A percentile compares a stretch with the other conserved stretches of the same genome.
These are phyloP conservation scores for Betta splendens DNA, from an alignment of 2,797 vertebrate species.

Conservation along the genomic window DNA sequence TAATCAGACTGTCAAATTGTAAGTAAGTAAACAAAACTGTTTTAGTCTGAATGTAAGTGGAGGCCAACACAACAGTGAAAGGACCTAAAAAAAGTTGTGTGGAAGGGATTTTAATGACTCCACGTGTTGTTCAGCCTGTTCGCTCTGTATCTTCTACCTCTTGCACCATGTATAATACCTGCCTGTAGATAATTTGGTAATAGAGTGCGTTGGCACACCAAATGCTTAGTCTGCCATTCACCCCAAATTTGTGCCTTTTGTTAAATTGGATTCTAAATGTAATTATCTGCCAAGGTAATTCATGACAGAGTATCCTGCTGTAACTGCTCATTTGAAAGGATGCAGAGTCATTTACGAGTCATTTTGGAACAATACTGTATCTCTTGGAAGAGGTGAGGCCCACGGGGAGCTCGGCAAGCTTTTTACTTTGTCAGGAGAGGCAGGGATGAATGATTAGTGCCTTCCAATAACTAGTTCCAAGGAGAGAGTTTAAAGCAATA, in stretches of 20 bases:
- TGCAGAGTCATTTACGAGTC: slow-evolving; percentile 67
- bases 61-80: slow-evolving; percentile 5
- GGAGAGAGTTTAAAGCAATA: slow-evolving; percentile 59
- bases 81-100: slow-evolving; percentile 22
- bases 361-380: slow-evolving; percentile 59
- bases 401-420: slow-evolving; percentile 26
- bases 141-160: slow-evolving; percentile 12
- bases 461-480: slow-evolving; percentile 61
- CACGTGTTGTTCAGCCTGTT: slow-evolving; percentile 7
- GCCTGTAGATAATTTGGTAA: slow-evolving; percentile 64
- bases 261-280: slow-evolving; percentile 74
- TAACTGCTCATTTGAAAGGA: slow-evolving; percentile 63
- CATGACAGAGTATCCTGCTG: slow-evolving; percentile 44
- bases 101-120: slow-evolving; percentile 14
- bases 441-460: slow-evolving; percentile 53
- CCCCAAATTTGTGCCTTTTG: slow-evolving; percentile 60
- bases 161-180: slow-evolving; percentile 53
- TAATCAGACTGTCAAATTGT: slow-evolving; percentile 31
- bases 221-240: slow-evolving; percentile 59
- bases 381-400: slow-evolving; percentile 55
- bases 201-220: slow-evolving; percentile 44
- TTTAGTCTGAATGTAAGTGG: slow-evolving; percentile 26
- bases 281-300: slow-evolving; percentile 75
- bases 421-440: slow-evolving; percentile 36
- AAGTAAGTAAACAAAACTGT: slow-evolving; percentile 10